phyloP scores from a whole-genome alignment of 2,797 vertebrate species.

The Microctenopoma stevenorrisi region DNA sequence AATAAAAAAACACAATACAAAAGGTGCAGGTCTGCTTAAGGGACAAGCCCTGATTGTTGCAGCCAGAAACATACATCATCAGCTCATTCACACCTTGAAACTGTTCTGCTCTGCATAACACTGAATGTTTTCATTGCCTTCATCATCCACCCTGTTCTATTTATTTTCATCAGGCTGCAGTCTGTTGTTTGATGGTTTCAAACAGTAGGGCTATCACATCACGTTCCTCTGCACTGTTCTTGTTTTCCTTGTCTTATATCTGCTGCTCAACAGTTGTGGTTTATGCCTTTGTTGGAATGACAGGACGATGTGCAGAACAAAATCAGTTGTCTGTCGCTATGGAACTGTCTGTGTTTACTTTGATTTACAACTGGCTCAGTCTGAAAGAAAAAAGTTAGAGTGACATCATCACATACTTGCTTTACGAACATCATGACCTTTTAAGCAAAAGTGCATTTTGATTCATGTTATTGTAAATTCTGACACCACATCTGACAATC shows the following conservation, averaged over 20 bases:
- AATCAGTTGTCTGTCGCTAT: conserved; percentile 25
- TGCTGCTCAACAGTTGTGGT: conserved; percentile 25
- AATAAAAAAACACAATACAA: background rate
- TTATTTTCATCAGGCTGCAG: background rate
- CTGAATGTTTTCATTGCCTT: conserved; percentile 7
- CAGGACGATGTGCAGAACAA: conserved; percentile 26
- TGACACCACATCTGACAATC: conserved; percentile 1
- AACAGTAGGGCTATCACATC: conserved; percentile 29
- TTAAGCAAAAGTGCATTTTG: background rate
- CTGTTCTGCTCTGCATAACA: background rate
- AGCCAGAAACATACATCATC: too few species aligned
- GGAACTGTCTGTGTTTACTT: conserved; percentile 25
- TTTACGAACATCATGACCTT: background rate
- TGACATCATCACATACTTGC: background rate
- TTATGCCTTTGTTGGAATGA: conserved; percentile 26
- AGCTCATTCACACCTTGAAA: background rate
- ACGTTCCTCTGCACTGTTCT: conserved; percentile 17
- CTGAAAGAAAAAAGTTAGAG: background rate
- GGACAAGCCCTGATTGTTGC: too few species aligned
- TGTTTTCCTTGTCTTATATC: conserved; percentile 14
- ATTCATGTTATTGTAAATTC: background rate
- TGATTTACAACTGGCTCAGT: conserved; percentile 6
- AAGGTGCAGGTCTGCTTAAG: background rate
- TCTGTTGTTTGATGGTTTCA: conserved; percentile 21
- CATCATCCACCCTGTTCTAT: conserved; percentile 1